Evolutionary conservation across 2,113 vertebrate genomes (phyloP), one percentile per base, ranked within the genome.

Genomic region (Clarias gariepinus): DNA sequence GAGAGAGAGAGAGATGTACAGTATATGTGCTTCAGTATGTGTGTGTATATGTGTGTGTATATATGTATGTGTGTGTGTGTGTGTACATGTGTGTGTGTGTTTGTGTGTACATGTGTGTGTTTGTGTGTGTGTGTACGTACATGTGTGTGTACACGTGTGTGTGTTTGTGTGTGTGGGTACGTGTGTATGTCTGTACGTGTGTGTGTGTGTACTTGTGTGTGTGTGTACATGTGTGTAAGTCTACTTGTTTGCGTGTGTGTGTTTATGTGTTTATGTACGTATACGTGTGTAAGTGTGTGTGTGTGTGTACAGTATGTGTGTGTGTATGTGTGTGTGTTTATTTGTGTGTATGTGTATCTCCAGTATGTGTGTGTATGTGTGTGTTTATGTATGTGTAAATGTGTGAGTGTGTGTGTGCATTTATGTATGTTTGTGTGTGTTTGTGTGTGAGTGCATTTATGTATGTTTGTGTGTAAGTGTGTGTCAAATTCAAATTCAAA

Each of bases 211-310:
- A n/a, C n/a, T n/a, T 36, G 68, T 81, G 33, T 63, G 79, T 9
- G 57, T 19, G 89, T 98, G 96, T 99, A 99, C 96, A 99, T 97
- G 94, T 69, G 30, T 19, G 68, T 15, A 18, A n/a, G n/a, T n/a
- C n/a, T n/a, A n/a, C n/a, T n/a, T 41, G 30, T 47, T 19, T 57
- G 15, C 10, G 16, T 36, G 68, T 81, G 33, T 63, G 79, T 9
- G 57, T 19, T n/a, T n/a, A n/a, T n/a, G n/a, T n/a, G n/a, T n/a
- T n/a, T n/a, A n/a, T n/a, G n/a, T n/a, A n/a, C n/a, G n/a, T n/a
- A n/a, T n/a, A n/a, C n/a, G 64, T 69, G 30, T 19, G 68, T 41
- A n/a, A n/a, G 30, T 47, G 36, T 57, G 15, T 21, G 16, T 36
- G 68, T 81, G 33, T 63, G 79, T 9, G 57, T 19, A n/a, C n/a